Conservation (phyloP, 2,113 vertebrate genomes). For the Rattus rattus region DNA sequence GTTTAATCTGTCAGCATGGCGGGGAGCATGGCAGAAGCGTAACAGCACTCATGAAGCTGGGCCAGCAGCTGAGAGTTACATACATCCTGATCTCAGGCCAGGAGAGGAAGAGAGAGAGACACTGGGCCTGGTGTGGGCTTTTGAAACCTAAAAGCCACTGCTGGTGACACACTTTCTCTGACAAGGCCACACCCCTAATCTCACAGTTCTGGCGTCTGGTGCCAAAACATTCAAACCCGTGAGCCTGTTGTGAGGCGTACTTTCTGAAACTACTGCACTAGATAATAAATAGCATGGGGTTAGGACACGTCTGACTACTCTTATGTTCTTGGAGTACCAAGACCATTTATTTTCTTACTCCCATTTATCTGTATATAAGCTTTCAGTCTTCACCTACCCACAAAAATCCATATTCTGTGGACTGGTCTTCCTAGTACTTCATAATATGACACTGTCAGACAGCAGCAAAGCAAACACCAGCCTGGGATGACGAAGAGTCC, state of each 20-base stretch:
- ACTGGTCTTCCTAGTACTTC: background rate
- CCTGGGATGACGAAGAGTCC: background rate
- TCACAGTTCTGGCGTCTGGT: background rate
- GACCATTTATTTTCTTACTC: conserved; percentile 4
- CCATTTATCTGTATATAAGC: background rate
- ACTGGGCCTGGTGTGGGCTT: background rate
- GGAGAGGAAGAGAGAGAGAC: background rate
- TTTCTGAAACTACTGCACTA: background rate
- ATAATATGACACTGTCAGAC: background rate
- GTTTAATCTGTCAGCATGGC: background rate
- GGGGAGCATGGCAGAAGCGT: background rate
- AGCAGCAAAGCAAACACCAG: background rate
- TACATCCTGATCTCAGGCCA: background rate
- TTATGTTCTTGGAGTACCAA: background rate
- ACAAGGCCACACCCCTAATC: background rate
- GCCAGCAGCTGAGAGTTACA: background rate
- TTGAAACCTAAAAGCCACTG: background rate
- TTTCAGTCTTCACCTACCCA: background rate
- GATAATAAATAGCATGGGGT: background rate
- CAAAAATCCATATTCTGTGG: background rate
- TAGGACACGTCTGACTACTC: background rate
- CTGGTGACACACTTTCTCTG: background rate
- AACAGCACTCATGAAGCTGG: background rate
- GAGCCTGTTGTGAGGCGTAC: background rate
- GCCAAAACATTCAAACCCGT: background rate